A percentile compares a stretch with the other conserved stretches of the same genome.
These are phyloP conservation scores for Anthopleura sola DNA, from an alignment of 64 coral and sea anemone genomes.

Conservation along the genomic window DNA sequence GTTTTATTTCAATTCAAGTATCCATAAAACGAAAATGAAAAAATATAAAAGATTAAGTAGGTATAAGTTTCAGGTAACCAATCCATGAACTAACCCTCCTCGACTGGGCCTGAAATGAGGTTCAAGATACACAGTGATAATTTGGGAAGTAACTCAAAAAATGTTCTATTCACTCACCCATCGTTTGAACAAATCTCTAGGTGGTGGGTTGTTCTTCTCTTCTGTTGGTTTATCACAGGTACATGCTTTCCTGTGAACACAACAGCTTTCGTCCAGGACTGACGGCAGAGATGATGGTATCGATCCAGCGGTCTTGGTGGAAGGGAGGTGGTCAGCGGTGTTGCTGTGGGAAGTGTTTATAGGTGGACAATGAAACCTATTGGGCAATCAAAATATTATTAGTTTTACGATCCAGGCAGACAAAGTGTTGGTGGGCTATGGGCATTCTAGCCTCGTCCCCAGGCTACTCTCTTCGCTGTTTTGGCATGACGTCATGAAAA, in stretches of 20 bases:
- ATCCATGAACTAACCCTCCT: too few relatives aligned
- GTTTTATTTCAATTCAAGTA: too few relatives aligned
- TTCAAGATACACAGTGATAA: too few relatives aligned
- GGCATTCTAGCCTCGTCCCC: too few relatives aligned
- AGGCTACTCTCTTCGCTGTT: too few relatives aligned
- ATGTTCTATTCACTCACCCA: background rate
- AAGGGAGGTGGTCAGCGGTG: background rate
- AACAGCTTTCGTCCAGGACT: background rate
- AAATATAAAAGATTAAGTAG: too few relatives aligned
- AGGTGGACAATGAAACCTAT: background rate
- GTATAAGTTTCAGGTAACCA: too few relatives aligned
- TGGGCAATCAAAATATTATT: background rate
- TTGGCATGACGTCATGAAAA: too few relatives aligned
- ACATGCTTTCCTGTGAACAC: conserved; percentile 5
- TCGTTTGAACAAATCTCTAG: background rate
- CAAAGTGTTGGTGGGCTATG: too few relatives aligned
- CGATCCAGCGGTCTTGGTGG: background rate
- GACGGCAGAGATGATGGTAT: background rate
- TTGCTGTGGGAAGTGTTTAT: background rate
- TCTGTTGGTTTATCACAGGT: background rate
- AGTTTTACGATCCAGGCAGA: background rate
- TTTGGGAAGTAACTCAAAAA: too few relatives aligned
- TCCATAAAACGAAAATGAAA: too few relatives aligned
- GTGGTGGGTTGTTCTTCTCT: background rate
- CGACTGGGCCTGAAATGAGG: too few relatives aligned